phyloP scores from a whole-genome alignment of 2,797 vertebrate genomes.

The Microtus obscurus region DNA sequence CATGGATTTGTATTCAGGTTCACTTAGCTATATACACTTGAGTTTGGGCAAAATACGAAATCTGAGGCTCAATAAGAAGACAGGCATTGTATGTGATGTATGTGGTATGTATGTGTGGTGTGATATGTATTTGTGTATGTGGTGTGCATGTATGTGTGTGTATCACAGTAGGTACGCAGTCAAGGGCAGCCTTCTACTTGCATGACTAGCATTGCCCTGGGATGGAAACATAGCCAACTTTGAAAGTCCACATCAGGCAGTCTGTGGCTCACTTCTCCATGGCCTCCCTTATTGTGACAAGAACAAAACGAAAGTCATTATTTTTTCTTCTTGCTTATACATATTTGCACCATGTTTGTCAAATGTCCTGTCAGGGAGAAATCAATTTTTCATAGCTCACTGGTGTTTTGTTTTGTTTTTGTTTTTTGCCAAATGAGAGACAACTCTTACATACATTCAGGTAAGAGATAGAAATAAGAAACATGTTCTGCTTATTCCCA shows the following conservation, averaged over 20 bases:
- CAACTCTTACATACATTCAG: conserved; percentile 51
- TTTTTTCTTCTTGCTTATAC: conserved; percentile 35
- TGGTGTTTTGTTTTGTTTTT: neutral
- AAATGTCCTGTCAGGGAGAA: conserved; percentile 65
- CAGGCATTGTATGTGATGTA: no score
- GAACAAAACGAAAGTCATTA: conserved; percentile 6
- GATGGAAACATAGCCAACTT: neutral
- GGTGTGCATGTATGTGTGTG: neutral
- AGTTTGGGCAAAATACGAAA: neutral
- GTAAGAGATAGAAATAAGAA: conserved; percentile 76
- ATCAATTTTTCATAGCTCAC: conserved; percentile 61
- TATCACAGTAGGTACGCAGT: neutral
- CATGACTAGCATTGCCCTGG: neutral
- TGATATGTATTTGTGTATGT: neutral
- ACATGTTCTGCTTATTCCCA: conserved; percentile 28
- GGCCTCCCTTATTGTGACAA: neutral
- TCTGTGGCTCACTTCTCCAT: neutral
- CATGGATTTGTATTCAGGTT: neutral
- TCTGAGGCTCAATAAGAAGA: neutral
- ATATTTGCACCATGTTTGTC: neutral
- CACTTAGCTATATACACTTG: neutral
- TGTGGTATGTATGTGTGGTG: neutral
- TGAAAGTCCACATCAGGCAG: neutral
- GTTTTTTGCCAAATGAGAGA: conserved; percentile 66
- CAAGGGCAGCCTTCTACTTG: neutral